Evolutionary conservation across 2,113 vertebrate genomes (phyloP), one percentile per base, ranked within the genome.

Genomic region (Forbesichthys agassizii): DNA sequence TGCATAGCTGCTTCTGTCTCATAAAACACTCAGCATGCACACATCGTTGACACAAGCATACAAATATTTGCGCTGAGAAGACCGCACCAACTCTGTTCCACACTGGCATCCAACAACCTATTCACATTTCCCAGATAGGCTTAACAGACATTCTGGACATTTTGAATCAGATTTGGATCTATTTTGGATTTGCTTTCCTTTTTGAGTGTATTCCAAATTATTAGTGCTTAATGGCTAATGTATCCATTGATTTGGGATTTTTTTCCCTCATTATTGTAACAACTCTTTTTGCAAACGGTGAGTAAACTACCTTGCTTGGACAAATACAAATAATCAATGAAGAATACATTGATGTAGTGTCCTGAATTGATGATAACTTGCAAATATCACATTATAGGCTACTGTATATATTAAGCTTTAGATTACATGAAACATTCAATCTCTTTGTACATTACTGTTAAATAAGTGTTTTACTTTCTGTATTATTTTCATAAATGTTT

Each of bases 211-310:
- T 78, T 72, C 71, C 5, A 46, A 6, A 48, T 76, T n/a, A 66
- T 66, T 56, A 0, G n/a, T 52, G 74, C 78, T 84, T 78, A 61
- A 93, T 93, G 90, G 91, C 90, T 83, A 71, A 69, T 57, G 69
- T 36, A n/a, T 69, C 65, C 20, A 33, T 81, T 76, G 80, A 89
- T 84, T 52, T 90, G 75, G 84, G 86, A 84, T 65, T 92, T 84
- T 75, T 90, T 70, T 68, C 92, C 78, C 63, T 90, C 13, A 71
- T 92, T 54, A 81, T 86, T 75, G 58, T 91, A 64, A 74, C 84
- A 73, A 80, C 80, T 60, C 82, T 86, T 64, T 48, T 88, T 69
- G 81, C 88, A 49, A 86, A 85, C 52, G 86, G 91, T 93, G 73
- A 82, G 91, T 84, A 71, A 20, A 0, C 9, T 42, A 42, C 36